phyloP scores from a whole-genome alignment of 2,797 vertebrate species.

The Rhabdophis nuchalis region DNA sequence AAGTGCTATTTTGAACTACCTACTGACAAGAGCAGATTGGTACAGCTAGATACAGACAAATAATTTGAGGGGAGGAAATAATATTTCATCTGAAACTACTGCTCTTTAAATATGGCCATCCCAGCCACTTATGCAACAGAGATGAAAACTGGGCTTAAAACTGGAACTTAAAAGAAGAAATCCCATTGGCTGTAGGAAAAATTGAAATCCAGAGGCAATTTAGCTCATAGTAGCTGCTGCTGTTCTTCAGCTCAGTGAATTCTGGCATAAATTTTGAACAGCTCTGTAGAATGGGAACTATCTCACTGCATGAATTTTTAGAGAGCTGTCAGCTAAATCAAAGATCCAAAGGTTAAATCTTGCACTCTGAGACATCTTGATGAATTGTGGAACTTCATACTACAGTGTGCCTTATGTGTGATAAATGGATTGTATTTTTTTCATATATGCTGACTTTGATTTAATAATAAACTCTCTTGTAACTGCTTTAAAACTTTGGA shows the following conservation, averaged over 20 bases:
- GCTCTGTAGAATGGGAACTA: conserved; percentile 19
- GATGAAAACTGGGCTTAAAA: conserved; percentile 7
- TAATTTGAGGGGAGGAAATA: conserved; percentile 1
- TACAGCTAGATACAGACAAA: conserved; percentile 30
- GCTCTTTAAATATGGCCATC: background rate
- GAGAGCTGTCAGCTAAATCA: conserved; percentile 54
- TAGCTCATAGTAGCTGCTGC: conserved; percentile 36
- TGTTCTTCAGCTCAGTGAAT: conserved; percentile 30
- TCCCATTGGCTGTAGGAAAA: conserved; percentile 23
- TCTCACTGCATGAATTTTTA: conserved; percentile 45
- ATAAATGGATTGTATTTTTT: conserved; percentile 36
- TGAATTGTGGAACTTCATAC: conserved; percentile 42
- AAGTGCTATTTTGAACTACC: background rate
- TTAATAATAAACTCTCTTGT: conserved; percentile 32
- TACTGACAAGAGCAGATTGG: background rate
- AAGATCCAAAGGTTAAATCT: conserved; percentile 52
- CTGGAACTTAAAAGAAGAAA: conserved; percentile 10
- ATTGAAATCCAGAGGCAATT: conserved; percentile 37
- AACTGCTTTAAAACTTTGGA: conserved; percentile 41
- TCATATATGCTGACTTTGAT: conserved; percentile 21
- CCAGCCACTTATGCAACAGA: background rate
- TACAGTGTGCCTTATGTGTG: conserved; percentile 29
- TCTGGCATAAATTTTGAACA: conserved; percentile 42
- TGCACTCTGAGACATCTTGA: conserved; percentile 32
- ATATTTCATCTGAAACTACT: background rate